phyloP scores from a whole-genome alignment of 92 coral and sea anemone species.

The Diadumene lineata region DNA sequence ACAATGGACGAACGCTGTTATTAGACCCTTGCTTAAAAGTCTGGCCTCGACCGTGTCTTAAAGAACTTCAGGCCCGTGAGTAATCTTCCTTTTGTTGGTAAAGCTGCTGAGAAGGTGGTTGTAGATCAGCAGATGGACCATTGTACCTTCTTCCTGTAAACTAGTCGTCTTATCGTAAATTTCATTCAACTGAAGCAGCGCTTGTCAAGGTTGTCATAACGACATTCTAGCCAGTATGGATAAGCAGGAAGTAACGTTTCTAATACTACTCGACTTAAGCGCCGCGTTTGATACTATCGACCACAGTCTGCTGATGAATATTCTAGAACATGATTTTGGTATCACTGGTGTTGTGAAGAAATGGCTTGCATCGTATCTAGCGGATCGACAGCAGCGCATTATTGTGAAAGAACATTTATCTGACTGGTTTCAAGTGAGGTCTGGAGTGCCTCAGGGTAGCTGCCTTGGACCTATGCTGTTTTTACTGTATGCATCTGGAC shows the following conservation, averaged over 20 bases:
- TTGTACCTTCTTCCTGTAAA: conserved; percentile 29
- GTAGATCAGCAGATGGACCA: conserved; percentile 33
- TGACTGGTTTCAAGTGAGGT: not conserved
- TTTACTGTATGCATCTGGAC: conserved; percentile 21
- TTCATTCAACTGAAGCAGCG: conserved; percentile 47
- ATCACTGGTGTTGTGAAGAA: conserved; percentile 14
- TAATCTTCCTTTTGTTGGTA: conserved; percentile 44
- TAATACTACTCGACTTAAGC: conserved; percentile 8
- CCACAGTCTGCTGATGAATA: conserved; percentile 24
- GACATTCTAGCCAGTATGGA: conserved; percentile 47
- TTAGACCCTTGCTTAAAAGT: conserved; percentile 50
- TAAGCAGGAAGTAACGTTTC: conserved; percentile 45
- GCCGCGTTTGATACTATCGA: conserved; percentile 42
- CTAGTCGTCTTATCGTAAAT: conserved; percentile 32
- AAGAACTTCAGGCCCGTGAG: conserved; percentile 63
- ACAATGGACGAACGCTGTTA: conserved; percentile 54
- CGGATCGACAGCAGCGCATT: conserved; percentile 13
- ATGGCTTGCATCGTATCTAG: conserved; percentile 16
- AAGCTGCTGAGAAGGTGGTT: conserved; percentile 49
- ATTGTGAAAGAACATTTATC: conserved; percentile 26
- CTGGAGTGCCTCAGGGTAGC: conserved; percentile 34
- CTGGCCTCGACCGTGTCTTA: conserved; percentile 36
- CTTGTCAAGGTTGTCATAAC: conserved; percentile 45
- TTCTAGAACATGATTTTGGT: conserved; percentile 42
- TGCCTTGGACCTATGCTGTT: conserved; percentile 43